Evolutionary conservation across 2,888 invertebrate species (phyloP), one percentile per base, ranked within the genome.

Genomic region (Lasiommata megera): DNA sequence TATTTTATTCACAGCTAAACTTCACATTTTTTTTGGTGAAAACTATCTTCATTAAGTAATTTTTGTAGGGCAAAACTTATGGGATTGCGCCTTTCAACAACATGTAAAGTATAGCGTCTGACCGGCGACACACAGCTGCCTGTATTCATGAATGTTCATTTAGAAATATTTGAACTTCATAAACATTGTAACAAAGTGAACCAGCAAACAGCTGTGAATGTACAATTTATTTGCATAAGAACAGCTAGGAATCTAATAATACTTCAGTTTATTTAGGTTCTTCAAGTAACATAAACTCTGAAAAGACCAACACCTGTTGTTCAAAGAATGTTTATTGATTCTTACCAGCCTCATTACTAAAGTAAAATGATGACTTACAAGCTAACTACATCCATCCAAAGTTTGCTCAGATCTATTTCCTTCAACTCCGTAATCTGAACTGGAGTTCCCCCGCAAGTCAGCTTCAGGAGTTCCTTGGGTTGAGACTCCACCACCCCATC

Each of bases 371-470:
- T 52, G 58, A 92, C 94, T 93, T 90, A 94, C 94, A 94, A 81
- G 79, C 93, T 94, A 51, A 93, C 88, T 64, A 94, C 91, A 72
- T 93, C 92, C 62, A 86, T 86, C 74, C 92, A 92, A 61, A 94
- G 80, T 73, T 92, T 92, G 68, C 92, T 91, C 57, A 94, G 78
- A 74, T 94, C 92, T 65, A 94, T 87, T 74, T 93, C 93, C 64
- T 93, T 93, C 31, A 93, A 78, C 70, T 93, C 93, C 23, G 89
- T 88, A 60, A 94, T 91, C 63, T 92, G 92, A 58, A 92, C 88
- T 18, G 93, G 91, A 53, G 79, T 83, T 54, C 93, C 93, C 2
- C 93, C 93, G 74, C 94, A 94, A 73, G 92, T 93, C 56, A 94
- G 85, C 76, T 92, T 92, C 55, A 94, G 72, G 71, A 92, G 92